Percentiles rank a stretch among this genome's conserved stretches.
Conservation (phyloP, 2,113 vertebrate species). For the Xiphorhynchus elegans region DNA sequence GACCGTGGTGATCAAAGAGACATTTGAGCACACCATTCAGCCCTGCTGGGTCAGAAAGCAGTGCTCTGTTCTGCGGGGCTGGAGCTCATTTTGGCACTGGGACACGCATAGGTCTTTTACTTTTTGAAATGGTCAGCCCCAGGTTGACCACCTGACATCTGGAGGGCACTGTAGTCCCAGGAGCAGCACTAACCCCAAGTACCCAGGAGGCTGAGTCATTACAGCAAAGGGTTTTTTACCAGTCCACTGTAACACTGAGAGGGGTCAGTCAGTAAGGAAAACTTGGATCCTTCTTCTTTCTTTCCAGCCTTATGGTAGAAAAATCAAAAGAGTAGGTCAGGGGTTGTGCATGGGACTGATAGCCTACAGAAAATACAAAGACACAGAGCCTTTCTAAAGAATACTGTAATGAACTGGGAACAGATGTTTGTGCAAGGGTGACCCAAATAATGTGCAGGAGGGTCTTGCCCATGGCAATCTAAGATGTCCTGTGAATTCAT, state of each 20-base stretch:
- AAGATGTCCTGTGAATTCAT: not conserved
- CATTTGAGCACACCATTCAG: fast-evolving
- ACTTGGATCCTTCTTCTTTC: not conserved
- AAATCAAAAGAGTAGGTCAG: not conserved
- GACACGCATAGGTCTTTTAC: not conserved
- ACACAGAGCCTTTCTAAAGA: not conserved
- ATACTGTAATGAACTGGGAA: fast-evolving
- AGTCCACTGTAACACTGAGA: not conserved
- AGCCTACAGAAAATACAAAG: not conserved
- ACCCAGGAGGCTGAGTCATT: too few species aligned
- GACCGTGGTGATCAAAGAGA: not conserved
- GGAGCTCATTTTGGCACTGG: not conserved
- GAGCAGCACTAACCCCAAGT: fast-evolving
- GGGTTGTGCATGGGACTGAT: not conserved
- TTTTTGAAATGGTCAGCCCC: not conserved
- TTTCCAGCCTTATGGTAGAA: not conserved
- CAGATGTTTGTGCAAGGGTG: not conserved
- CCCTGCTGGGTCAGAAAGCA: not conserved
- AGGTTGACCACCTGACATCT: not conserved
- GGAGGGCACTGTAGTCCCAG: not conserved
- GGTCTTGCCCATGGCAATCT: not conserved
- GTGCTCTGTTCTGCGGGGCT: not conserved
- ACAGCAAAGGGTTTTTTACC: not conserved
- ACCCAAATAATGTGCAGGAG: not conserved
- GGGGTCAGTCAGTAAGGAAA: not conserved